Evolutionary conservation across 2,888 invertebrate genomes (phyloP), one percentile per base, ranked within the genome.

Genomic region (Gastrophysa polygoni): DNA sequence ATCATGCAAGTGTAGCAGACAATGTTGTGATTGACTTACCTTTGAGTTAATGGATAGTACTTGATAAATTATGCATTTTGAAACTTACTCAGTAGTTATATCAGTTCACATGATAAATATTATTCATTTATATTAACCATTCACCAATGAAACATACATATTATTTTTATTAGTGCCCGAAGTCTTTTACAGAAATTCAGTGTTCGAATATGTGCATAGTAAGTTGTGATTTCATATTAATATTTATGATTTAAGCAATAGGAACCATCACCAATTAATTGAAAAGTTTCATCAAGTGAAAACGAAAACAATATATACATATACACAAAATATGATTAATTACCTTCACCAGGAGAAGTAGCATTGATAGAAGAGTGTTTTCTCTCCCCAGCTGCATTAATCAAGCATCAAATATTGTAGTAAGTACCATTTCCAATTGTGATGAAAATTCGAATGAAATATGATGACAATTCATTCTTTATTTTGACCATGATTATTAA

Each of bases 341-440:
- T 81, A 81, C 81, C 81, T 81, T 81, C 81, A 81, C 81, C 81
- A 69, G 81, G 77, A 67, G 81, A 79, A 70, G 43, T 74, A 72
- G 78, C 78, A 72, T 80, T 78, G 71, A 80, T 74, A 67, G 80
- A 75, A 69, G 79, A 78, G 72, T 78, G 76, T 68, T 80, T 71
- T 73, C 76, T 72, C 71, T 68, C 68, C 68, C 77, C 75, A 70
- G 81, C 80, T 79, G 80, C 81, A 70, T 80, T 76, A 73, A 75
- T 68, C 66, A 59, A 59, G 43, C 44, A 51, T 54, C 24, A 61
- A 60, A 51, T 47, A 47, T 32, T 14, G 44, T 50, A 55, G 11
- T 16, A 21, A n/a, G 16, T 46, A 24, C 6, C 10, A 54, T 24
- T 38, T 4, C 8, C 3, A n/a, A 21, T 20, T 32, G 10, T 10